Evolutionary conservation across 2,797 vertebrate species (phyloP), one percentile per base, ranked within the genome.

Genomic region (Gephyroberyx darwinii): DNA sequence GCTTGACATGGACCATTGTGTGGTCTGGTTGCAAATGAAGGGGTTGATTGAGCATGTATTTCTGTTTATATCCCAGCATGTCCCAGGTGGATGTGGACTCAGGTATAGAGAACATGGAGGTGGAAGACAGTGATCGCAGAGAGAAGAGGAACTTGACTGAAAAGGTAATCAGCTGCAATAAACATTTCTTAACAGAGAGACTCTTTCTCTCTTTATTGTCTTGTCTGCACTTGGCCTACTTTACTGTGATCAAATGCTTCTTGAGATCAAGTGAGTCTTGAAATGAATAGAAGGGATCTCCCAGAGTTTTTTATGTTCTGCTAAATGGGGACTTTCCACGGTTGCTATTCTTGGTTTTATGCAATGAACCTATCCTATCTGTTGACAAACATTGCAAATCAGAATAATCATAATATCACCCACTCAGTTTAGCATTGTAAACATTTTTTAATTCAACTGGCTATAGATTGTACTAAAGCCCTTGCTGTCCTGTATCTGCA

Each of bases 61-160:
- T 81, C 0, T 81, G 73, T 91, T n/a, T 79, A 0, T 66, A 84
- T 90, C 68, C 17, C 88, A 99, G 98, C 89, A 96, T 98, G 95
- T 99, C 98, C 93, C 98, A 99, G 95, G 98, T 99, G 90, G 98
- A 99, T 88, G 98, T 99, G 91, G 98, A 99, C 95, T 99, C 98
- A 84, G 98, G 98, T 89, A 99, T 99, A 70, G 98, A 99, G 90
- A 99, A 99, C 85, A 99, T 99, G 98, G 98, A 99, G 86, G 98
- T 99, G 1, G 98, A 99, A 17, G 98, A 99, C 88, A 96, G 90
- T 3, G 98, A 99, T 86, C 97, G 98, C 81, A 95, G 97, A 83
- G 98, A 99, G 87, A 99, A 99, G 60, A 93, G 97, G 83, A 98
- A 95, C 88, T 90, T 98, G 80, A 91, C 95, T 0, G 98, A 98